Conservation (phyloP, 2,797 vertebrate genomes). For the Pangasius macronema region DNA sequence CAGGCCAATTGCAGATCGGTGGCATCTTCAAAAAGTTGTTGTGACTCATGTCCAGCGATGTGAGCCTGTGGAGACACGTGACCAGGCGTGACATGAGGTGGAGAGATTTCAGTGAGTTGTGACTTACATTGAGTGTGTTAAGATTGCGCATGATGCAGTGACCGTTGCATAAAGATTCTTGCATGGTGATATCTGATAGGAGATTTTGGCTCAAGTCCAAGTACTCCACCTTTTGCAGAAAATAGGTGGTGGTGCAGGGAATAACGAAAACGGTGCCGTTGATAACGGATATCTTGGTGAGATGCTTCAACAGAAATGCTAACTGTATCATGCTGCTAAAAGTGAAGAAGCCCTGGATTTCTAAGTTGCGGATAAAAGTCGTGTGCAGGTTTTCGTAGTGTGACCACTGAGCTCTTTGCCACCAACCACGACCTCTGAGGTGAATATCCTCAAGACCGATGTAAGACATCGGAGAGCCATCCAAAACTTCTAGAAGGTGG, state of each 20-base stretch:
- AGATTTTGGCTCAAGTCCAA: conserved; percentile 78
- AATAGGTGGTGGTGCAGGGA: conserved; percentile 60
- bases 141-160: conserved; percentile 62
- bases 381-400: conserved; percentile 53
- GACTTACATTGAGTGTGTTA: conserved; percentile 74
- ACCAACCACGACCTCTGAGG: conserved; percentile 62
- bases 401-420: background rate
- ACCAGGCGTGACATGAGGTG: conserved; percentile 37
- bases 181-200: conserved; percentile 66
- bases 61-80: conserved; percentile 61
- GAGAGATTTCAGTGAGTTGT: conserved; percentile 71
- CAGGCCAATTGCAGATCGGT: conserved; percentile 71
- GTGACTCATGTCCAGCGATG: conserved; percentile 73
- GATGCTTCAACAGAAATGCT: conserved; percentile 48
- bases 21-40: conserved; percentile 71
- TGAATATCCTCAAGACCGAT: conserved; percentile 61
- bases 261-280: conserved; percentile 75
- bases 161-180: conserved; percentile 65
- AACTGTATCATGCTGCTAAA: conserved; percentile 63
- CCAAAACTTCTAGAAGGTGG: conserved; percentile 43
- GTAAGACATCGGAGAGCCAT: conserved; percentile 55
- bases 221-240: conserved; percentile 69
- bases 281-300: conserved; percentile 67
- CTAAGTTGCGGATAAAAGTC: conserved; percentile 53
- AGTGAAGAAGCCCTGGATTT: conserved; percentile 64